Conservation (phyloP, 2,888 invertebrate genomes). For the Yponomeuta cagnagella region DNA sequence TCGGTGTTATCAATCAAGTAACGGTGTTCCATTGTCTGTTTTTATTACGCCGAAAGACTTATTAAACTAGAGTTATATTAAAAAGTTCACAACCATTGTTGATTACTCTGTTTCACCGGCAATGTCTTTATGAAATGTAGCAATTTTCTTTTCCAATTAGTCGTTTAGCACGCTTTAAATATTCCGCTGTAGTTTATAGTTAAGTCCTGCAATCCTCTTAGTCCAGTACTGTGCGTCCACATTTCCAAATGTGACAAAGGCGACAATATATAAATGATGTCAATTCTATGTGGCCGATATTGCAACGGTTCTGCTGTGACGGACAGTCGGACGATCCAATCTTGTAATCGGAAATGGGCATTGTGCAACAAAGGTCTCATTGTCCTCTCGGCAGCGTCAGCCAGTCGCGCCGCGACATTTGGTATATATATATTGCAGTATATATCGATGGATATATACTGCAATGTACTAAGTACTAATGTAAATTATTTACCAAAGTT, state of each 20-base stretch:
- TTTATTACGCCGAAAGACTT: background rate
- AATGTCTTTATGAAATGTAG: background rate
- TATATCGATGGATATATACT: background rate
- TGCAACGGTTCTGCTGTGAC: slow-evolving; percentile 50
- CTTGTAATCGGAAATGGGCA: slow-evolving; percentile 74
- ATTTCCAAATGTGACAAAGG: slow-evolving; percentile 12
- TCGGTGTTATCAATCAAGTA: slow-evolving; percentile 10
- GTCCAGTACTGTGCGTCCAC: background rate
- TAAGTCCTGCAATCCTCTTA: no score
- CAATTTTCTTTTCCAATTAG: background rate
- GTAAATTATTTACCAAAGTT: no score
- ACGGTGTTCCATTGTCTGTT: slow-evolving; percentile 5
- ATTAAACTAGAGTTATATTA: background rate
- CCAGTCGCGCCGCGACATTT: slow-evolving; percentile 20
- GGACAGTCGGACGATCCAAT: slow-evolving; percentile 61
- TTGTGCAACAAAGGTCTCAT: slow-evolving; percentile 69
- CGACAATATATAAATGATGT: slow-evolving; percentile 8
- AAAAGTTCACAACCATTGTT: background rate
- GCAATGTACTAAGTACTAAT: no score
- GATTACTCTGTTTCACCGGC: background rate
- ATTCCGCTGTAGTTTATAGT: background rate
- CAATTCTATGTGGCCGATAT: slow-evolving; percentile 40
- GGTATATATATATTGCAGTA: no score
- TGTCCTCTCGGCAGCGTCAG: slow-evolving; percentile 41
- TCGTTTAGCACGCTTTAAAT: background rate